Conservation (phyloP, 1,140 invertebrate genomes). For the Drosophila subobscura region DNA sequence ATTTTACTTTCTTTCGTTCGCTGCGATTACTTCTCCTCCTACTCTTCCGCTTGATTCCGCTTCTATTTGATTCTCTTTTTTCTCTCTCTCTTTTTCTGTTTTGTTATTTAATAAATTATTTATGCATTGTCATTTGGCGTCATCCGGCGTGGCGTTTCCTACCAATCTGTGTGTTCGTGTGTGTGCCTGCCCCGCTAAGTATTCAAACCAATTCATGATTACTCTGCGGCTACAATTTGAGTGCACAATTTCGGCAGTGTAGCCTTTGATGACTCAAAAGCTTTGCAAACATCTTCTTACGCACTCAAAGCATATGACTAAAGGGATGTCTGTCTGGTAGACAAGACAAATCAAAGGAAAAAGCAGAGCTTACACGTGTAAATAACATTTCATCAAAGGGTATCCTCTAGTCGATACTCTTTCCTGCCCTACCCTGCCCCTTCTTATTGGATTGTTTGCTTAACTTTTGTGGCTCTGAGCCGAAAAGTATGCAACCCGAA, state of each 20-base stretch:
- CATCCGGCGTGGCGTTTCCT: slow-evolving; percentile 53
- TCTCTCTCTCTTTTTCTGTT: slow-evolving; percentile 31
- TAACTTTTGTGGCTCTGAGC: slow-evolving; percentile 28
- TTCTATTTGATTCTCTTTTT: slow-evolving; percentile 13
- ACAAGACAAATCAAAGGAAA: too few species aligned
- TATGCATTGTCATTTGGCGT: slow-evolving; percentile 59
- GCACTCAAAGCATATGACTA: not conserved
- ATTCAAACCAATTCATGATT: slow-evolving; percentile 50
- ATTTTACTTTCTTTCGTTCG: slow-evolving; percentile 57
- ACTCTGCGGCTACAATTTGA: slow-evolving; percentile 3
- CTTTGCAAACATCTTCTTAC: slow-evolving; percentile 18
- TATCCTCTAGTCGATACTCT: not conserved
- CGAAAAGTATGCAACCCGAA: slow-evolving; percentile 43
- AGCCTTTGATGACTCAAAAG: slow-evolving; percentile 35
- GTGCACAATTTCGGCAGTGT: slow-evolving; percentile 7
- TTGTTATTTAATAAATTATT: slow-evolving; percentile 79
- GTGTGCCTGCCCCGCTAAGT: slow-evolving; percentile 49
- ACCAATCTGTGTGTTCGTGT: not conserved
- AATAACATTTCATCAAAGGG: not conserved
- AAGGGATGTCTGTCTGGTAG: too few species aligned
- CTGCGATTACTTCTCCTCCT: slow-evolving; percentile 29
- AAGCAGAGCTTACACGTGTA: too few species aligned
- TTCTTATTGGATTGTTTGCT: not conserved
- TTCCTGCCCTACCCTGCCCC: not conserved
- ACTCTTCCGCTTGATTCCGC: slow-evolving; percentile 7